Conservation (phyloP, 2,797 vertebrate species). For the Helostoma temminkii region DNA sequence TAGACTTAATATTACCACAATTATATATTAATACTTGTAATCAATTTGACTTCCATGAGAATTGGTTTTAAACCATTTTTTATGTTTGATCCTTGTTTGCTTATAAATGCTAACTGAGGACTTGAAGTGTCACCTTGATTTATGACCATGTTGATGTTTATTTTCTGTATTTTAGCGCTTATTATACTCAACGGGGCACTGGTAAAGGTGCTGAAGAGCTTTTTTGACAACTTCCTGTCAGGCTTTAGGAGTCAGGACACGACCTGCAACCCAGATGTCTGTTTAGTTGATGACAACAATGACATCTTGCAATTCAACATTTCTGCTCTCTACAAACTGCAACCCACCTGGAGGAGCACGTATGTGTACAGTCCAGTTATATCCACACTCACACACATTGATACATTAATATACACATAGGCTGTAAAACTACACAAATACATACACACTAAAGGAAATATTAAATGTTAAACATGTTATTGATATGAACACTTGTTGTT, state of each 20-base stretch:
- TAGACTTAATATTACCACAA: too few species aligned
- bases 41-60: too few species aligned
- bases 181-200: constrained; percentile 70
- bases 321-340: constrained; percentile 74
- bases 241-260: constrained; percentile 64
- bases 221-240: constrained; percentile 82
- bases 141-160: constrained; percentile 67
- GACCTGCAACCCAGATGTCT: not conserved
- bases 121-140: not conserved
- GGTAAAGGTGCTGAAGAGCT: constrained; percentile 74
- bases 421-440: not conserved
- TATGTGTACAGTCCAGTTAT: constrained; percentile 34
- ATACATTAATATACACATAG: not conserved
- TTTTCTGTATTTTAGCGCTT: constrained; percentile 60
- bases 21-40: too few species aligned
- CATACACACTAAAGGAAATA: not conserved
- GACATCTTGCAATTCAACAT: constrained; percentile 79
- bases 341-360: constrained; percentile 68
- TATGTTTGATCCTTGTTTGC: too few species aligned
- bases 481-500: not conserved
- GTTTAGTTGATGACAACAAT: constrained; percentile 45
- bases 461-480: not conserved
- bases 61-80: too few species aligned
- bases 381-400: not conserved
- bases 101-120: too few species aligned